These are phyloP conservation scores for Hylaea fasciaria DNA, from an alignment of 2,888 invertebrate species.

Conservation along the genomic window DNA sequence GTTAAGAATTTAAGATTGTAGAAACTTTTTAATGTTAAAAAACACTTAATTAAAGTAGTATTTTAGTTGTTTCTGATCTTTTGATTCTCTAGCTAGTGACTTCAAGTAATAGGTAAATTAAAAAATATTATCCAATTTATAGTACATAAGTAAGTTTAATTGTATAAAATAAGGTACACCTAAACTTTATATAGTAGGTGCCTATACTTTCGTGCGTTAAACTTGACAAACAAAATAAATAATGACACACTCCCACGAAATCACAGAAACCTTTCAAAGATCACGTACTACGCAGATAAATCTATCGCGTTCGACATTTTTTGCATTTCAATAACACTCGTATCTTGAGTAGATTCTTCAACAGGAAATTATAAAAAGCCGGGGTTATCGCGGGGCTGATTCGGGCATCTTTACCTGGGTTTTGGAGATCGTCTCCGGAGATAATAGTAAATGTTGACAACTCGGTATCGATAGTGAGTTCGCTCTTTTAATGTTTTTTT, in stretches of 20 bases:
- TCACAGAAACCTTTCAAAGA: constrained; percentile 28
- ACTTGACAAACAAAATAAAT: too few relatives aligned
- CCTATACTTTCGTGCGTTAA: too few relatives aligned
- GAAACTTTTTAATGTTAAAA: neutral
- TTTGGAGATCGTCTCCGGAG: constrained; percentile 23
- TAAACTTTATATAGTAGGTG: too few relatives aligned
- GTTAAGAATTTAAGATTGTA: neutral
- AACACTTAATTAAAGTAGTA: too few relatives aligned
- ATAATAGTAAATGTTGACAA: constrained; percentile 36
- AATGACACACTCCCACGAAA: constrained; percentile 12
- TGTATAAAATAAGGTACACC: too few relatives aligned
- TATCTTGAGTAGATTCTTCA: constrained; percentile 36
- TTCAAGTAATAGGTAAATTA: too few relatives aligned
- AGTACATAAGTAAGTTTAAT: too few relatives aligned
- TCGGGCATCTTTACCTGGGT: constrained; percentile 37
- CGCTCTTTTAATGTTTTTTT: constrained; percentile 4
- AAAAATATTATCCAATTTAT: too few relatives aligned
- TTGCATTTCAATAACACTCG: constrained; percentile 38
- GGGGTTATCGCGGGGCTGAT: constrained; percentile 42
- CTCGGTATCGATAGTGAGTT: constrained; percentile 2
- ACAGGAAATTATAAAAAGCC: constrained; percentile 47
- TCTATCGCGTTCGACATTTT: constrained; percentile 42
- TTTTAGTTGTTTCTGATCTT: too few relatives aligned
- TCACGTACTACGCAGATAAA: constrained; percentile 43
- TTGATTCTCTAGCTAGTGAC: too few relatives aligned